phyloP scores from a whole-genome alignment of 2,113 vertebrate species.

The Nesogale talazaci region DNA sequence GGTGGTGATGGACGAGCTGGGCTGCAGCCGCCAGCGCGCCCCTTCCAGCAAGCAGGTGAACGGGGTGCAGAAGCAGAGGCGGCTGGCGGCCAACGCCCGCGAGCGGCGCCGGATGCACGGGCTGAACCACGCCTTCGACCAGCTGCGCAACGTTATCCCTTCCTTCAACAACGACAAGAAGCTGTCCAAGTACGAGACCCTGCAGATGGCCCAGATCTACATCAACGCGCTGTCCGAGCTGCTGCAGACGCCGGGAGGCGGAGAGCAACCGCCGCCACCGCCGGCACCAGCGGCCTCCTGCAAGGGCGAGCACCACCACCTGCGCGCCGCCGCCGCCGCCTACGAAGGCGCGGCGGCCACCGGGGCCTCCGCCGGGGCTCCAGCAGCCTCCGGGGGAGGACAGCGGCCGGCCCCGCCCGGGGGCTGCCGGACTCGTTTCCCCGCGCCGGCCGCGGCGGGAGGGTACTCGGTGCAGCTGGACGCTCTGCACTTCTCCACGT shows the following conservation, averaged over 20 bases:
- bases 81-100: conserved; percentile 95
- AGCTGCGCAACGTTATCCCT: conserved; percentile 97
- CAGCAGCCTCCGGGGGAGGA: not conserved
- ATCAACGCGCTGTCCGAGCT: conserved; percentile 96
- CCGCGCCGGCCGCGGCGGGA: conserved; percentile 78
- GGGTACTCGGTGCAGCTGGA: conserved; percentile 88
- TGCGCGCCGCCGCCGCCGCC: conserved; percentile 68
- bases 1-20: conserved; percentile 67
- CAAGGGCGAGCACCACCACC: conserved; percentile 76
- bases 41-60: conserved; percentile 86
- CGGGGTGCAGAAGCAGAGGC: conserved; percentile 92
- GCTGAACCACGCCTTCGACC: conserved; percentile 97
- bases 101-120: conserved; percentile 97
- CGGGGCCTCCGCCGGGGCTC: not conserved
- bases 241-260: conserved; percentile 83
- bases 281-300: conserved; percentile 55
- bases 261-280: conserved; percentile 72
- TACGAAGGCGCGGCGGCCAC: conserved; percentile 78
- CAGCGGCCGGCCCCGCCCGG: conserved; percentile 66
- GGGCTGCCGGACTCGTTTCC: conserved; percentile 85
- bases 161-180: conserved; percentile 98
- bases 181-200: conserved; percentile 97
- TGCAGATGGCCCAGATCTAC: conserved; percentile 99
- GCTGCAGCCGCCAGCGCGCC: conserved; percentile 86
- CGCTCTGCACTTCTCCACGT: conserved; percentile 88